A percentile compares a stretch with the other conserved stretches of the same genome.
Conservation (phyloP, 2,113 vertebrate species). For the Salvelinus fontinalis region DNA sequence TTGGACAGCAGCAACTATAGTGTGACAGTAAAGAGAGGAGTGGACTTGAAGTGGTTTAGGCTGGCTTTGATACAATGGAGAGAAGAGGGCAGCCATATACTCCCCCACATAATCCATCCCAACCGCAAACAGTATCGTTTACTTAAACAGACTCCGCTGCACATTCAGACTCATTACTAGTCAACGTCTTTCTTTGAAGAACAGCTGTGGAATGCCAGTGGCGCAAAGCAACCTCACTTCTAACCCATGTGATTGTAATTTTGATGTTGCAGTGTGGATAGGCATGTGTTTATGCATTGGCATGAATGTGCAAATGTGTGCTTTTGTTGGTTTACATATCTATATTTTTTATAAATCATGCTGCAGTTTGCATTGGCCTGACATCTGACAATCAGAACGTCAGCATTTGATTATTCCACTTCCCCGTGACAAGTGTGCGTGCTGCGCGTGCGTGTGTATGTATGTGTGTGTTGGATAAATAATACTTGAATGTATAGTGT, state of each 20-base stretch:
- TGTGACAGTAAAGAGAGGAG: constrained; percentile 19
- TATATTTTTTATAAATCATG: background rate
- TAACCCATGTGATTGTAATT: background rate
- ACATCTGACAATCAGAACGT: too few species aligned
- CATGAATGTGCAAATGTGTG: background rate
- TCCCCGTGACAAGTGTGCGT: too few species aligned
- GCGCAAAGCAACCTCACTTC: constrained; percentile 4
- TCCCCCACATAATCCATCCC: constrained; percentile 4
- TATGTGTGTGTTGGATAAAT: background rate
- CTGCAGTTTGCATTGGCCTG: background rate
- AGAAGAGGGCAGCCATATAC: constrained; percentile 8
- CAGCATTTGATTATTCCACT: too few species aligned
- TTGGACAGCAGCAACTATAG: constrained; percentile 15
- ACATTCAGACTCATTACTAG: constrained; percentile 14
- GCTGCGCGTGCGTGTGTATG: constrained; percentile 24
- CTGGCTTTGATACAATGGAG: constrained; percentile 25
- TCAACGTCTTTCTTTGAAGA: constrained; percentile 32
- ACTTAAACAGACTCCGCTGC: constrained; percentile 31
- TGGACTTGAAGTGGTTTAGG: constrained; percentile 32
- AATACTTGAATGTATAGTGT: background rate
- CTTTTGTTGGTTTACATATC: background rate
- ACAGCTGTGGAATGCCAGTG: constrained; percentile 10
- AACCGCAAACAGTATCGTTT: constrained; percentile 36
- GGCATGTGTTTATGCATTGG: constrained; percentile 1
- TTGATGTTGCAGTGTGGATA: background rate